A percentile compares a stretch with the other conserved stretches of the same genome.
Evolutionary conservation across 2,888 invertebrate species (phyloP).

Genomic region (Sympetrum striolatum): DNA sequence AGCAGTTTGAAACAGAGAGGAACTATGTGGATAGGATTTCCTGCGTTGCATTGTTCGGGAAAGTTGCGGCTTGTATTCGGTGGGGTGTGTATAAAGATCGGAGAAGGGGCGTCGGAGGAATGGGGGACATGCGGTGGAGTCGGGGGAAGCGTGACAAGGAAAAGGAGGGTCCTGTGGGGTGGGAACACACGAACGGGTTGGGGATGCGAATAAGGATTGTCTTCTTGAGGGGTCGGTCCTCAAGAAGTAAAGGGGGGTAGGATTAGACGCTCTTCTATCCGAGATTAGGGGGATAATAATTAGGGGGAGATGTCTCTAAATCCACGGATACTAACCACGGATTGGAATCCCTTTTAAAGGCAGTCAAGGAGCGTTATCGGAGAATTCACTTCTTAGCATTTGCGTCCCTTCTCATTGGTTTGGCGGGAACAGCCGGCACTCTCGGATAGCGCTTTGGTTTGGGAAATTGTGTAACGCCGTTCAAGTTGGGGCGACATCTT

Average conservation of each 20-base stretch:
- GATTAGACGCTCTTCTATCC: neutral
- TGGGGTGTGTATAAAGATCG: neutral
- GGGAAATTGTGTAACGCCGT: too few species aligned
- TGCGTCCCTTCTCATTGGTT: too few species aligned
- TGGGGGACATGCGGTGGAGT: neutral
- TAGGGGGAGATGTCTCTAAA: neutral
- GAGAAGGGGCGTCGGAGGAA: neutral
- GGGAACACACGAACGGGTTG: neutral
- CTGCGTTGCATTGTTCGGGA: neutral
- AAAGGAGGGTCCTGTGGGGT: neutral
- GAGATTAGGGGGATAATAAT: constrained; percentile 15
- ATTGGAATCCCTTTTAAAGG: neutral
- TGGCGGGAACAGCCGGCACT: too few species aligned
- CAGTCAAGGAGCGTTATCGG: too few species aligned
- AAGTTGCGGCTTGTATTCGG: neutral
- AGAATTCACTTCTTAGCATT: too few species aligned
- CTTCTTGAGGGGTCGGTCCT: neutral
- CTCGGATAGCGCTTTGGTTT: too few species aligned
- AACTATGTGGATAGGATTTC: neutral
- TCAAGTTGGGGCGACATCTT: too few species aligned
- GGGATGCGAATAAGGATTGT: neutral
- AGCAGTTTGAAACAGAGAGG: neutral
- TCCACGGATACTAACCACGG: neutral
- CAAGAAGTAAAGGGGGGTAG: neutral
- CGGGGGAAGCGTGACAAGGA: neutral